These are phyloP conservation scores for Drosophila buzzatii DNA, from an alignment of 2,888 invertebrate species.

Conservation along the genomic window DNA sequence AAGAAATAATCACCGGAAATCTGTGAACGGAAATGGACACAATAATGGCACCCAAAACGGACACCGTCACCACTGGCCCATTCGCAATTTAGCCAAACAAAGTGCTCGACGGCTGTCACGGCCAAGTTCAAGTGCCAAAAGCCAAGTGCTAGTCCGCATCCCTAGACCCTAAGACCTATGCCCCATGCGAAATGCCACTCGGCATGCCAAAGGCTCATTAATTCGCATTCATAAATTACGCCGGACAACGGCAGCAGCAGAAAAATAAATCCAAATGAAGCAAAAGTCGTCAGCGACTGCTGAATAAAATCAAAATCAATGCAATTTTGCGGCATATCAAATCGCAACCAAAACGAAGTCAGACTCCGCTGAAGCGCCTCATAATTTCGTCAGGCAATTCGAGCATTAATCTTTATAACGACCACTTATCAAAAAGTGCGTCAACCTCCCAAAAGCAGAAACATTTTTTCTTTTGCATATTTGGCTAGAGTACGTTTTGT, in stretches of 20 bases:
- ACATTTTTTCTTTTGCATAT: slow-evolving; percentile 35
- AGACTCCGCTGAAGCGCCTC: not conserved
- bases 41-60: slow-evolving; percentile 75
- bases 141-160: slow-evolving; percentile 14
- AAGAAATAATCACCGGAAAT: slow-evolving; percentile 80
- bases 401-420: slow-evolving; percentile 49
- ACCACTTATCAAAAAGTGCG: slow-evolving; percentile 41
- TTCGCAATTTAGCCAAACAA: slow-evolving; percentile 71
- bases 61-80: slow-evolving; percentile 40
- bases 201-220: slow-evolving; percentile 77
- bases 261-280: slow-evolving; percentile 7
- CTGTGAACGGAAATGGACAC: slow-evolving; percentile 74
- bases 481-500: slow-evolving; percentile 17
- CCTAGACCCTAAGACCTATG: slow-evolving; percentile 1
- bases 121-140: slow-evolving; percentile 18
- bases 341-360: not conserved
- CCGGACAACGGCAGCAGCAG: slow-evolving; percentile 24
- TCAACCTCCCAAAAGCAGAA: slow-evolving; percentile 16
- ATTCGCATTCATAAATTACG: slow-evolving; percentile 76
- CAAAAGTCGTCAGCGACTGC: slow-evolving; percentile 4
- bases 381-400: slow-evolving; percentile 51
- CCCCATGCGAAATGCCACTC: slow-evolving; percentile 46
- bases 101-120: slow-evolving; percentile 31
- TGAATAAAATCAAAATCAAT: slow-evolving; percentile 68
- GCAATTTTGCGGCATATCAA: slow-evolving; percentile 48